Base-by-base conservation (phyloP, 1,140 invertebrate species). In the Ooceraea biroi region DNA sequence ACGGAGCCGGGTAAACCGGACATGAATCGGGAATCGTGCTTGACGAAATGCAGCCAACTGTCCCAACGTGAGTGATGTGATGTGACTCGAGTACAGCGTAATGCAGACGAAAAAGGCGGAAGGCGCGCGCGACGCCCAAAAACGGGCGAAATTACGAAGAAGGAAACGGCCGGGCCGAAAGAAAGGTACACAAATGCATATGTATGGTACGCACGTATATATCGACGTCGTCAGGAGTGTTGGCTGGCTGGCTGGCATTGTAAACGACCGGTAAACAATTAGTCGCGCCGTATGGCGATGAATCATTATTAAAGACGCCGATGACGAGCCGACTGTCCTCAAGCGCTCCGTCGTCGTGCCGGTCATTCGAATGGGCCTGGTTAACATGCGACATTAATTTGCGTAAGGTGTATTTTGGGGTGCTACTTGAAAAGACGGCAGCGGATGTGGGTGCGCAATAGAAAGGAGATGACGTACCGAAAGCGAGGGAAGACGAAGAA, bases 251-350 rank as follows among this genome's bases (percentile, higher is more conserved):
- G 63, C 68, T 80, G 86, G 46, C 44, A 80, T 85, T 85, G 78
- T 85, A 55, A 83, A 84, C 86, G 84, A 80, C 84, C 71, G 88
- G 88, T 89, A 89, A 89, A 89, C 88, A 89, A 89, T 89, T 89
- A 89, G 87, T 88, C 88, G 88, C 84, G 84, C 87, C 86, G 87
- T 86, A 88, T 88, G 87, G 87, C 87, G 87, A 82, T 89, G 87
- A 89, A 89, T 89, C 88, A 86, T 88, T 89, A 88, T 89, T 88
- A 89, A 89, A 89, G 76, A 89, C 74, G 82, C 89, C 74, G 85
- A 86, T 85, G 88, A 89, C 87, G 82, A 83, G 72, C 61, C 72
- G 66, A 83, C 82, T 82, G 88, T 87, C 82, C 71, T 80, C 78
- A 69, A 44, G 66, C 77, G 30, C 71, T 86, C 72, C 65, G 82